Evolutionary conservation across 2,888 invertebrate species (phyloP).

Genomic region (Agrilus cyanescens): DNA sequence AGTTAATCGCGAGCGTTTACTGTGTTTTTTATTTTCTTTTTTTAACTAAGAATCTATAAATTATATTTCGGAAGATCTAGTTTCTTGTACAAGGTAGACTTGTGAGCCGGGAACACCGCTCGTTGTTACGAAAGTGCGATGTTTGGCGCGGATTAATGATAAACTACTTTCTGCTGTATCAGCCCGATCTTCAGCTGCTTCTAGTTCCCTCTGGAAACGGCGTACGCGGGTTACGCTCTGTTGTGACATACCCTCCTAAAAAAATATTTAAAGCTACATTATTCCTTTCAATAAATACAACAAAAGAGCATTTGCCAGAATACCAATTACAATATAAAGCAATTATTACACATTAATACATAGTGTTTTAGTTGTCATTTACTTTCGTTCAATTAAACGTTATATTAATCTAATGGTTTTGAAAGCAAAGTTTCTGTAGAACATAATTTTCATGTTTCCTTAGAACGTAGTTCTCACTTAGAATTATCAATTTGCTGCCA

Average conservation of each 20-base stretch:
- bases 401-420: too few species aligned
- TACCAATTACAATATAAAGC: too few species aligned
- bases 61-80: constrained; percentile 40
- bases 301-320: neutral
- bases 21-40: too few species aligned
- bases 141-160: constrained; percentile 92
- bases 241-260: constrained; percentile 79
- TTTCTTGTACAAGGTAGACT: constrained; percentile 83
- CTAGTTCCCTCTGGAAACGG: constrained; percentile 95
- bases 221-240: constrained; percentile 92
- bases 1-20: too few species aligned
- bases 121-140: constrained; percentile 94
- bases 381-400: too few species aligned
- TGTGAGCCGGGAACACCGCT: constrained; percentile 85
- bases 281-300: neutral
- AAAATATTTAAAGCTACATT: constrained; percentile 12
- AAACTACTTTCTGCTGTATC: constrained; percentile 91
- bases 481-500: neutral
- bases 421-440: too few species aligned
- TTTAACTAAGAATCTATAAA: too few species aligned
- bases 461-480: too few species aligned
- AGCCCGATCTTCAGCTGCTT: constrained; percentile 94
- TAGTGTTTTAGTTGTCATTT: too few species aligned
- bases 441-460: too few species aligned
- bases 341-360: too few species aligned